phyloP scores from a whole-genome alignment of 1,140 invertebrate species.

The Trichonephila clavata region DNA sequence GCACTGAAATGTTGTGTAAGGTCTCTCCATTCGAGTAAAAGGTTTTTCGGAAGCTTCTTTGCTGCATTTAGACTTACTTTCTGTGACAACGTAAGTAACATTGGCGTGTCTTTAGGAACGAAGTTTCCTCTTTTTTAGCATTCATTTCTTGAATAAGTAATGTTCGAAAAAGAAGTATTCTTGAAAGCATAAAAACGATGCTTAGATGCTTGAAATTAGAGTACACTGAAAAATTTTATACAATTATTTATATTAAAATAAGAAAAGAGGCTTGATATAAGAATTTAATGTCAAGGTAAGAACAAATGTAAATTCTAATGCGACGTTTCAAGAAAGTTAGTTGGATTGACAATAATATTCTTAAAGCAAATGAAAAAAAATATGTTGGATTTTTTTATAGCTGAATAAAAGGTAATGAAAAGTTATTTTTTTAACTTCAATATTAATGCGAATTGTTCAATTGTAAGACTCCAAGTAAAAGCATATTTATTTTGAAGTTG shows the following conservation, averaged over 20 bases:
- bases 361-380: too few relatives aligned
- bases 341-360: too few relatives aligned
- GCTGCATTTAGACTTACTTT: constrained; percentile 36
- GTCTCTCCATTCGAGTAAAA: neutral
- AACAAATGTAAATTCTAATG: too few relatives aligned
- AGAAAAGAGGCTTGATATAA: too few relatives aligned
- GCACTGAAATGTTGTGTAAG: neutral
- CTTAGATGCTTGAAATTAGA: neutral
- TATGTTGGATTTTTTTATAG: too few relatives aligned
- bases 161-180: neutral
- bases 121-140: constrained; percentile 23
- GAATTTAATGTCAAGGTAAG: too few relatives aligned
- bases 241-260: neutral
- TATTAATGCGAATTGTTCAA: too few relatives aligned
- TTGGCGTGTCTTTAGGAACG: constrained; percentile 16
- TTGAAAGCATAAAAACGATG: neutral
- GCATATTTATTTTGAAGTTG: too few relatives aligned
- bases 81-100: constrained; percentile 25
- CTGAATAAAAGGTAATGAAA: too few relatives aligned
- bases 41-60: neutral
- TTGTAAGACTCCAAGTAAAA: too few relatives aligned
- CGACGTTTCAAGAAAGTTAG: too few relatives aligned
- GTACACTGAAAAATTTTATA: neutral
- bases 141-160: constrained; percentile 20
- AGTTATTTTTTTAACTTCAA: too few relatives aligned